phyloP scores from a whole-genome alignment of 2,888 invertebrate genomes.

The Choristoneura rosaceana region DNA sequence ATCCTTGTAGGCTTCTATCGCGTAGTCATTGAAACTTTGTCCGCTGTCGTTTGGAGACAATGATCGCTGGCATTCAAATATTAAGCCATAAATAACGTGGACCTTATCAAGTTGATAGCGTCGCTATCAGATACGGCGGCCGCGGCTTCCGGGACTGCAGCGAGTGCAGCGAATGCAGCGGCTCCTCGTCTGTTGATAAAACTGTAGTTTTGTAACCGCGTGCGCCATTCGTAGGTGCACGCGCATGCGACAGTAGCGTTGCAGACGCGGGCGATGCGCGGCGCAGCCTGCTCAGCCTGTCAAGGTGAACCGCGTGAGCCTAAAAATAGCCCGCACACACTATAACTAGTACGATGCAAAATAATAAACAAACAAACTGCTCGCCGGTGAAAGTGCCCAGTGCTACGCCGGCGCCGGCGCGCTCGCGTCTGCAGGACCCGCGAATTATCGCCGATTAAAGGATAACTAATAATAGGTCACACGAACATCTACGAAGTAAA shows the following conservation, averaged over 20 bases:
- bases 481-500: background rate
- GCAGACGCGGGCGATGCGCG: conserved; percentile 38
- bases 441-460: conserved; percentile 12
- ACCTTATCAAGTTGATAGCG: background rate
- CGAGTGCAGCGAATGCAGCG: background rate
- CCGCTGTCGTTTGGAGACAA: background rate
- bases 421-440: conserved; percentile 7
- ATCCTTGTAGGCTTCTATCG: background rate
- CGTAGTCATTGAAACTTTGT: no score
- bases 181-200: background rate
- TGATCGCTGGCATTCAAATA: conserved; percentile 2
- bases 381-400: conserved; percentile 44
- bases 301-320: conserved; percentile 71
- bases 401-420: conserved; percentile 6
- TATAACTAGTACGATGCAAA: conserved; percentile 32
- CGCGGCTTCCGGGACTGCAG: background rate
- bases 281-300: conserved; percentile 50
- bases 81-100: conserved; percentile 1
- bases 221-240: no score
- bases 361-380: conserved; percentile 48
- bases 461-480: background rate
- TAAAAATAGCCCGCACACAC: conserved; percentile 66
- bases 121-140: background rate
- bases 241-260: background rate
- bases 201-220: no score